Conservation (phyloP, 2,888 invertebrate genomes). For the Zelleria hepariella region DNA sequence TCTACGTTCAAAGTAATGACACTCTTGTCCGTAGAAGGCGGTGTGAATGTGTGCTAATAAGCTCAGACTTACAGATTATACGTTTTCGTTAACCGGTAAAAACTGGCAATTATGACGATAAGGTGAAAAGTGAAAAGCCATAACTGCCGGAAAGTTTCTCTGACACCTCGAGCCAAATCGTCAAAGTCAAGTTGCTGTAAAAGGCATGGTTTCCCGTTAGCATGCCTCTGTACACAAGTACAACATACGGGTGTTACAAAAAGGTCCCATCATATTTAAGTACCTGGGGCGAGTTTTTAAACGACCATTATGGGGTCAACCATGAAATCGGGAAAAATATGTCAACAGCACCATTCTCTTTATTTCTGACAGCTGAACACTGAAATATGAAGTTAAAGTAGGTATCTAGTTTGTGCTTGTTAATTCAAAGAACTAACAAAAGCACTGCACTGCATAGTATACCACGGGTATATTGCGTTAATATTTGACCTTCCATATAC, state of each 20-base stretch:
- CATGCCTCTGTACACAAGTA: slow-evolving; percentile 22
- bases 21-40: slow-evolving; percentile 48
- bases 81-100: slow-evolving; percentile 3
- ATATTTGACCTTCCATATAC: slow-evolving; percentile 27
- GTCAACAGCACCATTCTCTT: too few species aligned
- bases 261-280: too few species aligned
- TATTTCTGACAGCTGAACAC: too few species aligned
- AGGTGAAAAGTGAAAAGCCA: slow-evolving; percentile 14
- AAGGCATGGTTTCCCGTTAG: slow-evolving; percentile 45
- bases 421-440: too few species aligned
- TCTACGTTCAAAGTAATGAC: slow-evolving; percentile 39
- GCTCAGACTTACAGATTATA: slow-evolving; percentile 25
- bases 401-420: too few species aligned
- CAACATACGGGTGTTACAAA: too few species aligned
- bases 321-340: too few species aligned
- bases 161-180: not conserved
- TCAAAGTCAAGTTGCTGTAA: slow-evolving; percentile 34
- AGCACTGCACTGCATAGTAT: too few species aligned
- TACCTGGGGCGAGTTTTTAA: too few species aligned
- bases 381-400: too few species aligned
- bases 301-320: too few species aligned
- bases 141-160: not conserved
- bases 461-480: too few species aligned
- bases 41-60: slow-evolving; percentile 48
- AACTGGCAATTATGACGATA: slow-evolving; percentile 17